A percentile compares a stretch with the other conserved stretches of the same genome.
Evolutionary conservation across 1,140 invertebrate species (phyloP).

Genomic region (Xylocopa sonorina): DNA sequence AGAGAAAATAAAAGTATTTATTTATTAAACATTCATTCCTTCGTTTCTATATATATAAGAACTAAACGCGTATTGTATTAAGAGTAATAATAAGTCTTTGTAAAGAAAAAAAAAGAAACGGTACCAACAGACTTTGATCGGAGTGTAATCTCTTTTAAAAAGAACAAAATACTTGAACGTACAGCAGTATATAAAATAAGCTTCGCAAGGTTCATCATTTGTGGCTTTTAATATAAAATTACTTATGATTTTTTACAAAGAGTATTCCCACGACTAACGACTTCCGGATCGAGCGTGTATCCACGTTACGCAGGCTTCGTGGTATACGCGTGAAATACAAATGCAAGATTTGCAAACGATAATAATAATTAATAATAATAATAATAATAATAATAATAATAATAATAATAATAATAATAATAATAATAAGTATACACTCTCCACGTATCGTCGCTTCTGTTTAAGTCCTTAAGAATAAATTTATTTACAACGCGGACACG

Average conservation of each 20-base stretch:
- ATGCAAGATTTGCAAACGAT: conserved; percentile 56
- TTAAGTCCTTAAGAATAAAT: conserved; percentile 55
- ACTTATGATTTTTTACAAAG: neutral
- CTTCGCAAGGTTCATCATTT: too few species aligned
- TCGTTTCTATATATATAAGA: too few species aligned
- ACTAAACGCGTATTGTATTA: too few species aligned
- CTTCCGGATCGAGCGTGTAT: conserved; percentile 30
- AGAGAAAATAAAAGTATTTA: neutral
- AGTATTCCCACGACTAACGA: conserved; percentile 28
- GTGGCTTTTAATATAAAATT: neutral
- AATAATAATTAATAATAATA: conserved; percentile 25
- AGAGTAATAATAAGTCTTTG: too few species aligned
- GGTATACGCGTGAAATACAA: conserved; percentile 48
- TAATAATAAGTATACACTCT: conserved; percentile 51
- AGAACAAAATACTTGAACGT: too few species aligned
- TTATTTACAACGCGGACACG: conserved; percentile 50
- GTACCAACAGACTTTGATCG: neutral
- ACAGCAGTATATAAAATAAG: neutral
- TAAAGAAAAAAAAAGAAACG: too few species aligned
- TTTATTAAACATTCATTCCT: neutral
- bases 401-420: conserved; percentile 32
- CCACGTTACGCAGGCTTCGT: neutral
- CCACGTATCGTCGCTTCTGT: conserved; percentile 36
- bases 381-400: conserved; percentile 28
- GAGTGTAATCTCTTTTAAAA: neutral